Evolutionary conservation across 2,888 invertebrate genomes (phyloP), one percentile per base, ranked within the genome.

Genomic region (Deilephila elpenor): DNA sequence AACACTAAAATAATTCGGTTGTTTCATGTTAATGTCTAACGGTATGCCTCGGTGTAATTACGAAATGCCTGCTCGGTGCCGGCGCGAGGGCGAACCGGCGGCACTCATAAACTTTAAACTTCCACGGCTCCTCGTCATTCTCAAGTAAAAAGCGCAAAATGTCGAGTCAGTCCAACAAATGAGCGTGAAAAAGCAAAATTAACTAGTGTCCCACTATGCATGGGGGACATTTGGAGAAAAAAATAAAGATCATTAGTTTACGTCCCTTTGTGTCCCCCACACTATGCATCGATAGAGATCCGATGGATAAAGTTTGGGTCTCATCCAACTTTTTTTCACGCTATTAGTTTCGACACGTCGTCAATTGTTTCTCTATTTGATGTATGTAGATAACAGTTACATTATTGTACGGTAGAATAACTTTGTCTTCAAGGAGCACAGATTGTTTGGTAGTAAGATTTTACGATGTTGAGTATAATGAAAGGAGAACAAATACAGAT

Each of bases 81-180:
- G 76, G 64, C 73, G 70, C 51, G 82, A 83, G 84, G 83, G 74
- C 79, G 78, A 77, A 81, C 81, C 80, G 80, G 82, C 82, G 79
- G 84, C 83, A 84, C 83, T 86, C 86, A 83, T 83, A 80, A 87
- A 89, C 78, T 88, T 86, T 14, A 71, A 71, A 67, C 67, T 67
- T 25, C 67, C 20, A 67, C 44, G 14, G 17, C 29, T 60, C 51
- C 25, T 51, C 6, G 67, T 56, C 67, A 44, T 62, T 62, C 34
- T n/a, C n/a, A 32, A 62, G 51, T 67, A 17, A 51, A 51, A 51
- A 51, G 67, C 67, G 25, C 51, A 20, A 89, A 86, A 81, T 89
- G 91, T 86, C 88, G 87, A 89, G 88, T 89, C 89, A 90, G 86
- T 83, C 79, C 79, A 80, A 89, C 86, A 89, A 91, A 91, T 88